Conservation (phyloP, 2,888 invertebrate species). For the Onthophagus sagittarius region DNA sequence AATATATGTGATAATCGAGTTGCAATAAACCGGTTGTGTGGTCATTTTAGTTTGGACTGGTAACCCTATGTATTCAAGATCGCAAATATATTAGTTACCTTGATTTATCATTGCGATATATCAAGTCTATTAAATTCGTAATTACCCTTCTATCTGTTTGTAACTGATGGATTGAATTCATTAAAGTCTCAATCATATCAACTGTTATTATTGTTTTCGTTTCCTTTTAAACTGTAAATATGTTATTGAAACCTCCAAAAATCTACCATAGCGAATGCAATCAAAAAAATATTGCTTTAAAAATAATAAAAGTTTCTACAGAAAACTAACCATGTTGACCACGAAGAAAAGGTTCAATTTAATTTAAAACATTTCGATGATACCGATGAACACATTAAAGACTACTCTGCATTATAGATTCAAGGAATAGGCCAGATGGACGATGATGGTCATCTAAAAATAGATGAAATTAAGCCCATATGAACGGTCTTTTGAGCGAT, state of each 20-base stretch:
- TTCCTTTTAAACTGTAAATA: too few relatives aligned
- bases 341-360: conserved; percentile 32
- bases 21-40: too few relatives aligned
- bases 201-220: too few relatives aligned
- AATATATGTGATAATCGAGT: not conserved
- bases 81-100: too few relatives aligned
- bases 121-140: too few relatives aligned
- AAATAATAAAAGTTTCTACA: conserved; percentile 40
- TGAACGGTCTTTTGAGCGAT: not conserved
- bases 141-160: too few relatives aligned
- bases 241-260: too few relatives aligned
- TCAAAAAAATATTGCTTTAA: conserved; percentile 34
- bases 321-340: conserved; percentile 37
- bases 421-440: conserved; percentile 31
- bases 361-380: conserved; percentile 48
- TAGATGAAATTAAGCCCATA: conserved; percentile 11
- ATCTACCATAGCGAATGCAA: too few relatives aligned
- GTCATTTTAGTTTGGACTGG: not conserved
- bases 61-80: not conserved
- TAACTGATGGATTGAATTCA: too few relatives aligned
- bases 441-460: conserved; percentile 23
- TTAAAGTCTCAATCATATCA: too few relatives aligned
- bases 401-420: conserved; percentile 52
- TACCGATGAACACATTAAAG: conserved; percentile 47
- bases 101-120: too few relatives aligned